A percentile compares a stretch with the other conserved stretches of the same genome.
Evolutionary conservation across 2,888 invertebrate genomes (phyloP).

Genomic region (Stratiomys singularior): DNA sequence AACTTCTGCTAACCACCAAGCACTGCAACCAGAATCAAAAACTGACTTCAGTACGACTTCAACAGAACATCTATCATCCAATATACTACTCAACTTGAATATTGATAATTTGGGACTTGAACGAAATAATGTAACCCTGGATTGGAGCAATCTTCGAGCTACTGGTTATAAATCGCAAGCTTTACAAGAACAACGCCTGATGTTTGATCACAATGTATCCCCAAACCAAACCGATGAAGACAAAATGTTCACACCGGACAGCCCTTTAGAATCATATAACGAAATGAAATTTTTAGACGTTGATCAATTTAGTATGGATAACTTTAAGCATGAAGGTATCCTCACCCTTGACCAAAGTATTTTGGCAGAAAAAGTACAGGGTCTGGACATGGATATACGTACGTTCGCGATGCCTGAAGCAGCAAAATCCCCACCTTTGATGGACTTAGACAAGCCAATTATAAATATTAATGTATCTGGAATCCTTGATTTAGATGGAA

Average conservation of each 20-base stretch:
- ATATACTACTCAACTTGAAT: conserved; percentile 65
- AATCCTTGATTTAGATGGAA: conserved; percentile 59
- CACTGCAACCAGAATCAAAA: too few species aligned
- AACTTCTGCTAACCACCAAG: too few species aligned
- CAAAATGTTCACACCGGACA: conserved; percentile 57
- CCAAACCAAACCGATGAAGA: too few species aligned
- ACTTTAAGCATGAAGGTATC: conserved; percentile 65
- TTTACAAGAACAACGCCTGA: conserved; percentile 49
- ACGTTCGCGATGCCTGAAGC: conserved; percentile 55
- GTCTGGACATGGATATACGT: conserved; percentile 53
- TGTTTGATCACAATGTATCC: neutral
- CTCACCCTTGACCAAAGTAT: conserved; percentile 64
- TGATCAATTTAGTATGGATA: conserved; percentile 65
- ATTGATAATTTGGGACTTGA: conserved; percentile 64
- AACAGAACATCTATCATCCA: conserved; percentile 64
- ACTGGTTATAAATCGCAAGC: conserved; percentile 50
- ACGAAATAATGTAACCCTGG: conserved; percentile 62
- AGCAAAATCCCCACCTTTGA: conserved; percentile 60
- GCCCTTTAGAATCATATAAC: conserved; percentile 62
- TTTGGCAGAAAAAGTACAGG: conserved; percentile 57
- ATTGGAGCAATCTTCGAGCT: conserved; percentile 59
- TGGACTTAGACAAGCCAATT: conserved; percentile 63
- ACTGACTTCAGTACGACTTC: conserved; percentile 59
- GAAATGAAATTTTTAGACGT: conserved; percentile 66
- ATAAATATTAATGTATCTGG: conserved; percentile 61